Percentiles rank a stretch among this genome's conserved stretches.
phyloP scores from a whole-genome alignment of 2,797 vertebrate genomes.

The Microcaecilia unicolor region DNA sequence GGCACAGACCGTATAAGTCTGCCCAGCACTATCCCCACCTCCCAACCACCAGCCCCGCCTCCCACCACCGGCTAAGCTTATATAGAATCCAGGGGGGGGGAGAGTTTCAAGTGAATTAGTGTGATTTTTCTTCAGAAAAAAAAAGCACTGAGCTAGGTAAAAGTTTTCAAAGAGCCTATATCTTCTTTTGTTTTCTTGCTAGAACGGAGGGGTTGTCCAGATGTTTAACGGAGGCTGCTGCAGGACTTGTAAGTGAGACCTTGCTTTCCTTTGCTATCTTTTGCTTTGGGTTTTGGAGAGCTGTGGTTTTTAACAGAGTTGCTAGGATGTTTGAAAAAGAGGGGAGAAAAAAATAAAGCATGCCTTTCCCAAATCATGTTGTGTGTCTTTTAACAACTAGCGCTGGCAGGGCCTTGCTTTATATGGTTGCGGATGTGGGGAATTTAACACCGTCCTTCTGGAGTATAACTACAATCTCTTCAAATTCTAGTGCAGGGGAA shows the following conservation, averaged over 20 bases:
- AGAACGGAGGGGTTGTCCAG: conserved; percentile 88
- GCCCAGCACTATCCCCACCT: too few species aligned
- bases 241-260: conserved; percentile 87
- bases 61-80: too few species aligned
- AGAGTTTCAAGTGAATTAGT: too few species aligned
- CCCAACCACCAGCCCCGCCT: too few species aligned
- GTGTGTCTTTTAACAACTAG: conserved; percentile 27
- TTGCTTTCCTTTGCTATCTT: conserved; percentile 37
- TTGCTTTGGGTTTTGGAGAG: conserved; percentile 40
- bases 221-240: conserved; percentile 91
- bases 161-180: conserved; percentile 42
- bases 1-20: too few species aligned
- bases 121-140: too few species aligned
- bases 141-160: conserved; percentile 9
- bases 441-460: conserved; percentile 40
- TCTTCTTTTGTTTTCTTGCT: conserved; percentile 40
- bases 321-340: conserved; percentile 38
- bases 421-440: conserved; percentile 43
- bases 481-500: too few species aligned
- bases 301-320: conserved; percentile 33
- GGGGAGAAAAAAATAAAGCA: conserved; percentile 44
- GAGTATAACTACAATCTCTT: conserved; percentile 41
- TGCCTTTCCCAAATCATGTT: conserved; percentile 35
- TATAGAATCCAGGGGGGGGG: too few species aligned
- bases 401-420: conserved; percentile 38